phyloP scores from a whole-genome alignment of 2,113 vertebrate genomes.

The Prolemur simus region DNA sequence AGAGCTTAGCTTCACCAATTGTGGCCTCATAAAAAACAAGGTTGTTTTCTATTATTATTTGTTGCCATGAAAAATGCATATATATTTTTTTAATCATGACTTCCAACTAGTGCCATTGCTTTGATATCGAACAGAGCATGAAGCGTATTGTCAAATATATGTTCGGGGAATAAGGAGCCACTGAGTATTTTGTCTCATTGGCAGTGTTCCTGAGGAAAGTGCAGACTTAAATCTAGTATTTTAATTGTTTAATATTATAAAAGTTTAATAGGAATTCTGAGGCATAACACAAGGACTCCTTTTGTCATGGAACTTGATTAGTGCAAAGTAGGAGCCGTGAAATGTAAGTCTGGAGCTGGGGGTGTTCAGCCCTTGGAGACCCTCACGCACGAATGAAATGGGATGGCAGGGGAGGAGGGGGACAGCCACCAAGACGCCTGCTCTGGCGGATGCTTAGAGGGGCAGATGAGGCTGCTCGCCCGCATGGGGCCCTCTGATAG shows the following conservation, averaged over 20 bases:
- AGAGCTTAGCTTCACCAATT: conserved; percentile 84
- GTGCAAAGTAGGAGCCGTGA: conserved; percentile 62
- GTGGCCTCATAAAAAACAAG: conserved; percentile 80
- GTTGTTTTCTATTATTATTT: conserved; percentile 70
- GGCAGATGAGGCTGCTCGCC: not conserved
- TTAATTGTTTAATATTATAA: conserved; percentile 81
- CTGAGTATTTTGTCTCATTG: conserved; percentile 81
- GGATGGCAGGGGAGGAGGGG: not conserved
- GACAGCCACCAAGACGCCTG: not conserved
- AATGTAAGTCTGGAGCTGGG: conserved; percentile 59
- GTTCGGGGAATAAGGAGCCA: conserved; percentile 78
- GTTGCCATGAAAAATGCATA: conserved; percentile 78
- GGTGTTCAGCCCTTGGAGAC: conserved; percentile 30
- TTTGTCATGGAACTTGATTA: conserved; percentile 71
- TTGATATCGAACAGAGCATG: conserved; percentile 79
- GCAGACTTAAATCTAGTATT: conserved; percentile 79
- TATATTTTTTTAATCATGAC: conserved; percentile 76
- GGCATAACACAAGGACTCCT: conserved; percentile 65
- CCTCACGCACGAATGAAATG: not conserved
- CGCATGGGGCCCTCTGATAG: too few species aligned
- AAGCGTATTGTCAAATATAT: conserved; percentile 81
- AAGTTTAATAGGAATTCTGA: conserved; percentile 73
- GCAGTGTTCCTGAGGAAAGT: conserved; percentile 73
- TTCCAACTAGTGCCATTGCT: conserved; percentile 69
- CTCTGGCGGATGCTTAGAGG: not conserved